A percentile compares a stretch with the other conserved stretches of the same genome.
These are phyloP conservation scores for Chionoecetes opilio DNA, from an alignment of 1,140 invertebrate genomes.

Conservation along the genomic window DNA sequence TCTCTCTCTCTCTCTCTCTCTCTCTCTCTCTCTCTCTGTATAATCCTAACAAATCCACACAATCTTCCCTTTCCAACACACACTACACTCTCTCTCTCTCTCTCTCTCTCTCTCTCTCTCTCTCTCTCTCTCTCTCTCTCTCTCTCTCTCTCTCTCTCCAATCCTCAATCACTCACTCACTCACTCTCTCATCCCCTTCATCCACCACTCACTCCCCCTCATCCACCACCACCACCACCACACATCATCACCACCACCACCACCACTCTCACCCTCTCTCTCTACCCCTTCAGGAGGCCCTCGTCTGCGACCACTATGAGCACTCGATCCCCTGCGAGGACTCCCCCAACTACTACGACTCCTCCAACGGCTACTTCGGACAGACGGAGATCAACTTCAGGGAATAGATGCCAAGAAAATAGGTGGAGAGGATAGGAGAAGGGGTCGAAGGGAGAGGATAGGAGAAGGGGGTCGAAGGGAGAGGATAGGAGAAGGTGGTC, in stretches of 20 bases:
- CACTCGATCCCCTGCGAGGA: conserved; percentile 82
- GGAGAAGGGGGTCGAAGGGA: background rate
- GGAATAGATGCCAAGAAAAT: conserved; percentile 56
- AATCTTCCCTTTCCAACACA: too few species aligned
- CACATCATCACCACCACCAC: background rate
- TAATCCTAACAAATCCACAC: background rate
- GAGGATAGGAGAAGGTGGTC: background rate
- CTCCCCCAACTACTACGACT: conserved; percentile 82
- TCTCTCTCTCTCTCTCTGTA: background rate
- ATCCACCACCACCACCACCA: too few species aligned
- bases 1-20: conserved; percentile 18
- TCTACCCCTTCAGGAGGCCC: conserved; percentile 72
- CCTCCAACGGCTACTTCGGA: conserved; percentile 81
- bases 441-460: background rate
- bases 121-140: background rate
- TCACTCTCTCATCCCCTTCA: background rate
- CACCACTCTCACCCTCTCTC: background rate
- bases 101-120: background rate
- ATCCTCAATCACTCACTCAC: background rate
- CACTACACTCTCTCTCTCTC: too few species aligned
- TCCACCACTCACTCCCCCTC: too few species aligned
- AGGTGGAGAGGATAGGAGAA: background rate
- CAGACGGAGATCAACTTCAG: conserved; percentile 78
- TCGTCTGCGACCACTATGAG: conserved; percentile 82
- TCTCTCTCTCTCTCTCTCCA: background rate